A percentile compares a stretch with the other conserved stretches of the same genome.
phyloP scores from a whole-genome alignment of 2,797 vertebrate species.

The Betta splendens region DNA sequence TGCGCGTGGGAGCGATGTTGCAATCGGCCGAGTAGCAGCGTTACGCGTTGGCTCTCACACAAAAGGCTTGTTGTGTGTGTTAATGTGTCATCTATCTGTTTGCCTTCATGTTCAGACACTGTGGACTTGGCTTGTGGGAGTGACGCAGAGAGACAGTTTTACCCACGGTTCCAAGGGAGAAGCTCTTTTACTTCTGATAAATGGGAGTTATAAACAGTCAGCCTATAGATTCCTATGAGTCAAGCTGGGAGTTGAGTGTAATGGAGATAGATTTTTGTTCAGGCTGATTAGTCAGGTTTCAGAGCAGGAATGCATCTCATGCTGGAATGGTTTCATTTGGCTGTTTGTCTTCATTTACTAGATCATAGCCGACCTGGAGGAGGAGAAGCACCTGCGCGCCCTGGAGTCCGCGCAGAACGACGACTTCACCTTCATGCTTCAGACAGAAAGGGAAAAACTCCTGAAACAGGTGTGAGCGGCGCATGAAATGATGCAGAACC shows the following conservation, averaged over 20 bases:
- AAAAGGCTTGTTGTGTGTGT: constrained; percentile 43
- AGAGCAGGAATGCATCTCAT: background rate
- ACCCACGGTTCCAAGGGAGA: constrained; percentile 10
- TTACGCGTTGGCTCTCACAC: constrained; percentile 39
- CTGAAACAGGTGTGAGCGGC: constrained; percentile 87
- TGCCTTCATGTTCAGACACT: constrained; percentile 12
- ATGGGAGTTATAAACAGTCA: background rate
- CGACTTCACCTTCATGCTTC: constrained; percentile 93
- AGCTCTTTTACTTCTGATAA: constrained; percentile 26
- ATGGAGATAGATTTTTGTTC: constrained; percentile 1
- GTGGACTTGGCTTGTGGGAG: constrained; percentile 2
- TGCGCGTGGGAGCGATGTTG: constrained; percentile 2
- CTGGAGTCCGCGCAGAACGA: constrained; percentile 90
- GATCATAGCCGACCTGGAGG: constrained; percentile 96
- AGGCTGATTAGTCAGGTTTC: background rate
- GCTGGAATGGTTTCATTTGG: constrained; percentile 26
- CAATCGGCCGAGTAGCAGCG: constrained; percentile 9
- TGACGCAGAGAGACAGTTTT: constrained; percentile 21
- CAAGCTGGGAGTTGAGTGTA: background rate
- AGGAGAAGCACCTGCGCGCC: constrained; percentile 87
- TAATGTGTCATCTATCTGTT: constrained; percentile 24
- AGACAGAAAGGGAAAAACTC: constrained; percentile 91
- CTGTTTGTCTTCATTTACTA: constrained; percentile 58
- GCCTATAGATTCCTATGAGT: background rate
- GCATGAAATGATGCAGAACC: background rate